Conservation (phyloP, 2,113 vertebrate species). For the Terrapene triunguis region DNA sequence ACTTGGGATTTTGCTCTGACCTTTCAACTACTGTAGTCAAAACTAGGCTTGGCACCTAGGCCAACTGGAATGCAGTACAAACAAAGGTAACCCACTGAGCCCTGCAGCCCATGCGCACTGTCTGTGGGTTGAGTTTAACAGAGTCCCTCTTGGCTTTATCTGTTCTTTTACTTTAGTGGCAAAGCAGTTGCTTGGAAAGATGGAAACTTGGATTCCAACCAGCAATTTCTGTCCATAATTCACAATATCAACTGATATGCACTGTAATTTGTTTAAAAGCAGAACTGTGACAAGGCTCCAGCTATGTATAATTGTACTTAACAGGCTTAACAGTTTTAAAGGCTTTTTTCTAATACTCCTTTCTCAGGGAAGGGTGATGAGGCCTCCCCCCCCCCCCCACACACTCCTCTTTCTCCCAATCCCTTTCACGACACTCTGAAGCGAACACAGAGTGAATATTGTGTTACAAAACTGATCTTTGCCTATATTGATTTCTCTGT, state of each 20-base stretch:
- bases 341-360: neutral
- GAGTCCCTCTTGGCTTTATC: neutral
- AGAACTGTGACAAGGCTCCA: neutral
- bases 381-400: neutral
- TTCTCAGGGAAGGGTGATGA: neutral
- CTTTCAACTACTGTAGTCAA: neutral
- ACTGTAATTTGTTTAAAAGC: neutral
- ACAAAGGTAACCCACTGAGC: neutral
- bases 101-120: neutral
- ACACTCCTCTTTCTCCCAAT: neutral
- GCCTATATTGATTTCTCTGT: neutral
- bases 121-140: neutral
- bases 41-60: neutral
- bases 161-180: neutral
- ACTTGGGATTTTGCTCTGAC: neutral
- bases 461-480: neutral
- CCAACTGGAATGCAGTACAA: neutral
- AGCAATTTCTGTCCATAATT: neutral
- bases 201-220: neutral
- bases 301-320: neutral
- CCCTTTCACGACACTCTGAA: neutral
- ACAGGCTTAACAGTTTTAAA: neutral
- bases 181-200: neutral
- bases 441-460: neutral
- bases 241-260: neutral